Evolutionary conservation across 2,113 vertebrate species (phyloP).

Genomic region (Genyomyrus donnyi): DNA sequence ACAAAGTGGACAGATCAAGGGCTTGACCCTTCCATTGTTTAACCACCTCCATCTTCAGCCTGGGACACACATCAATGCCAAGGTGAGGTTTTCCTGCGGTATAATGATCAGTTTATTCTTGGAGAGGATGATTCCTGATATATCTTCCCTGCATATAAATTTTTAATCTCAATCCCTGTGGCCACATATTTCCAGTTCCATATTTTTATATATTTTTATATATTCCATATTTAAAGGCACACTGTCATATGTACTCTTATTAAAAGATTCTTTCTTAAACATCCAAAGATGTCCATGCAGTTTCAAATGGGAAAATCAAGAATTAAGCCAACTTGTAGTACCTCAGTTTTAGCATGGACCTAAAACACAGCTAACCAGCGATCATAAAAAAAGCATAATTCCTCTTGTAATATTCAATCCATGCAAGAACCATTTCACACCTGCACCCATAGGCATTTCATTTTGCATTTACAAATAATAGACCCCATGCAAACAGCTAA

Average conservation of each 20-base stretch:
- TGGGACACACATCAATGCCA: not conserved
- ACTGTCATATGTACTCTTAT: not conserved
- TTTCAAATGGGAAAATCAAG: not conserved
- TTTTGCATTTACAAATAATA: not conserved
- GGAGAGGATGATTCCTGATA: not conserved
- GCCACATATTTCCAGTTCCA: not conserved
- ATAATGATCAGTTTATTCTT: not conserved
- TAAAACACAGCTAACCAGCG: not conserved
- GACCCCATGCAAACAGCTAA: not conserved
- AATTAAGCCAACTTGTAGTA: not conserved
- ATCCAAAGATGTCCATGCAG: not conserved
- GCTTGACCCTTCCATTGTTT: not conserved
- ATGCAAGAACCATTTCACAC: not conserved
- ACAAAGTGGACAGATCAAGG: not conserved
- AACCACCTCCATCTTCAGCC: not conserved
- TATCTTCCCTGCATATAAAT: not conserved
- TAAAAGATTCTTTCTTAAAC: not conserved
- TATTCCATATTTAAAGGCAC: not conserved
- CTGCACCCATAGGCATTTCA: not conserved
- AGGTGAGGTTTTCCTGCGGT: not conserved
- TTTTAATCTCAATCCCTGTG: not conserved
- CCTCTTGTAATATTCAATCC: not conserved
- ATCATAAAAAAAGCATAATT: not conserved
- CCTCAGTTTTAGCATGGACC: not conserved
- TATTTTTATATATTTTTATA: not conserved